Percentiles rank a stretch among this genome's conserved stretches.
Evolutionary conservation across 2,113 vertebrate species (phyloP).

Genomic region (Stegastes partitus): DNA sequence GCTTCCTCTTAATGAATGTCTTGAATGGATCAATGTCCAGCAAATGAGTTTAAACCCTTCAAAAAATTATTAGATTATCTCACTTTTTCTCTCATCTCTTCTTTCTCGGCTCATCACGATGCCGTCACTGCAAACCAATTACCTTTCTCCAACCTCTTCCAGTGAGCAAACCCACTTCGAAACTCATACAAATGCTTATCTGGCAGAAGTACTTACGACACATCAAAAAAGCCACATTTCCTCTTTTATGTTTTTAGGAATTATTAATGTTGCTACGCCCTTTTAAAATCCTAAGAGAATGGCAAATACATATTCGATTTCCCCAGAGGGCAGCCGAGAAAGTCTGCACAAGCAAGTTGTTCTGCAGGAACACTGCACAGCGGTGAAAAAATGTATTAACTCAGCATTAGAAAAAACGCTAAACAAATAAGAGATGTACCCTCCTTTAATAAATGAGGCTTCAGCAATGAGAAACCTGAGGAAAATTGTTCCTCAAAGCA

Average conservation of each 20-base stretch:
- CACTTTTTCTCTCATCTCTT: not conserved
- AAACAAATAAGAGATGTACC: constrained; percentile 78
- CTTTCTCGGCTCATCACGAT: not conserved
- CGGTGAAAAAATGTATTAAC: constrained; percentile 62
- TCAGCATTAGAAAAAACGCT: constrained; percentile 70
- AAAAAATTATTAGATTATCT: not conserved
- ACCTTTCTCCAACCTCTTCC: constrained; percentile 37
- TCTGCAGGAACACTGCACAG: constrained; percentile 51
- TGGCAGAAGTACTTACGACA: constrained; percentile 60
- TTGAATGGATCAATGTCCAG: not conserved
- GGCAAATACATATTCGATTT: constrained; percentile 82
- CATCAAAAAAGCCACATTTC: constrained; percentile 64
- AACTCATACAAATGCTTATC: constrained; percentile 65
- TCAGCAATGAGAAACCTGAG: constrained; percentile 51
- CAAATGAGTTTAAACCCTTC: not conserved
- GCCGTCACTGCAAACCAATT: constrained; percentile 10
- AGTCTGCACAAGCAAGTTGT: constrained; percentile 72
- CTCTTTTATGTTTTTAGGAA: constrained; percentile 80
- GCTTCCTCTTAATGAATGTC: no score
- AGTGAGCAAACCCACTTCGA: constrained; percentile 15
- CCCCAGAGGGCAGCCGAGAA: constrained; percentile 70
- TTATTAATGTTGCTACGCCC: constrained; percentile 82
- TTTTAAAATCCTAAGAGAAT: constrained; percentile 76
- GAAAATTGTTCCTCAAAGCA: constrained; percentile 49
- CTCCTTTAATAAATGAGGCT: constrained; percentile 67